A percentile compares a stretch with the other conserved stretches of the same genome.
phyloP scores from a whole-genome alignment of 2,113 vertebrate species.

The Oophaga pumilio region DNA sequence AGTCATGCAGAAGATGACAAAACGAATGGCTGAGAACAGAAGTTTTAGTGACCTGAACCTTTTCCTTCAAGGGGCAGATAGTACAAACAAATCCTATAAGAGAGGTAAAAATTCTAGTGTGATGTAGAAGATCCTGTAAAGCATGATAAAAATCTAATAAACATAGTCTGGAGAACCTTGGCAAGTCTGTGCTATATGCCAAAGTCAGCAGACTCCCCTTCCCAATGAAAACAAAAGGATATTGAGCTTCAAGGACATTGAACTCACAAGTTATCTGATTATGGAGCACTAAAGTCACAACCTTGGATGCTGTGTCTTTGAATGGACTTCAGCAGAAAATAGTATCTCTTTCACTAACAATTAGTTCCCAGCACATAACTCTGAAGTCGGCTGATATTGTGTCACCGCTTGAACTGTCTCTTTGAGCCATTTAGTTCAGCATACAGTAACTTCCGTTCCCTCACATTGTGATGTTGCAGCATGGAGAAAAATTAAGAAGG shows the following conservation, averaged over 20 bases:
- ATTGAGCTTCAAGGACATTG: conserved; percentile 75
- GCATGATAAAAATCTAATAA: conserved; percentile 87
- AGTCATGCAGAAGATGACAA: neutral
- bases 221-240: conserved; percentile 79
- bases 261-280: conserved; percentile 77
- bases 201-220: conserved; percentile 80
- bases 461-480: neutral
- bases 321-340: conserved; percentile 72
- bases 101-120: conserved; percentile 81
- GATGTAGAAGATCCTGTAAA: conserved; percentile 81
- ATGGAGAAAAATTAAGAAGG: neutral
- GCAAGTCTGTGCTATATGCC: conserved; percentile 74
- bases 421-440: neutral
- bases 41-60: conserved; percentile 6
- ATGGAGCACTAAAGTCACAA: conserved; percentile 75
- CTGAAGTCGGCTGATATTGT: neutral
- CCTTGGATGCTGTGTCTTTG: conserved; percentile 77
- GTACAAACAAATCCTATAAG: conserved; percentile 81
- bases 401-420: neutral
- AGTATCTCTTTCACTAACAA: neutral
- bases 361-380: neutral
- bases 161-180: conserved; percentile 81
- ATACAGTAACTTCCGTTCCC: neutral
- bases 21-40: conserved; percentile 28
- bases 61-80: conserved; percentile 73